A percentile compares a stretch with the other conserved stretches of the same genome.
Evolutionary conservation across 2,888 invertebrate species (phyloP).

Genomic region (Eudemis profundana): DNA sequence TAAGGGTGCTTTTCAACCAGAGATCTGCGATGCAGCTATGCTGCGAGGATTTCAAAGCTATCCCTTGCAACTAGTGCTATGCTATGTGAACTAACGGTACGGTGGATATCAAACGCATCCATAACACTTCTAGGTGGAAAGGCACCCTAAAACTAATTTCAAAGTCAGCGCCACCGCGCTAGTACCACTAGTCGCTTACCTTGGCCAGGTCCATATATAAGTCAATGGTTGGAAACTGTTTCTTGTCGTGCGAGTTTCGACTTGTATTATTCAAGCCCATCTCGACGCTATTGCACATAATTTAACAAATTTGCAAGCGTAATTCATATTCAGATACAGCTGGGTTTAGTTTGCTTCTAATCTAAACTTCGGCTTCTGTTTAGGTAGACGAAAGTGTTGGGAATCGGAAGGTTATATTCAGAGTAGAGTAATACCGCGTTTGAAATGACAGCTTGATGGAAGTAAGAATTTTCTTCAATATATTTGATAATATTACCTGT

Average conservation of each 20-base stretch:
- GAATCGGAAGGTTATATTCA: not conserved
- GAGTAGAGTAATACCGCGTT: not conserved
- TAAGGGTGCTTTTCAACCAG: too few species aligned
- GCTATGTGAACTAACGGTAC: too few species aligned
- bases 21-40: too few species aligned
- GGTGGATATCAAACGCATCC: too few species aligned
- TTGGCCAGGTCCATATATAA: too few species aligned
- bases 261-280: slow-evolving; percentile 43
- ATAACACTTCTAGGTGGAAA: too few species aligned
- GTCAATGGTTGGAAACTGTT: slow-evolving; percentile 3
- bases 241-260: slow-evolving; percentile 36
- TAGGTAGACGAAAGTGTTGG: slow-evolving; percentile 12
- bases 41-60: too few species aligned
- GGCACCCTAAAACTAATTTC: too few species aligned
- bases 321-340: slow-evolving; percentile 49
- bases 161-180: too few species aligned
- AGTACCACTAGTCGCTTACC: too few species aligned
- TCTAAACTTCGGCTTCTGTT: slow-evolving; percentile 53
- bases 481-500: not conserved
- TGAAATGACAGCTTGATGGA: slow-evolving; percentile 3
- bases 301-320: slow-evolving; percentile 56
- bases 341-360: slow-evolving; percentile 52
- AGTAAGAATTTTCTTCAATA: slow-evolving; percentile 1
- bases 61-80: too few species aligned
- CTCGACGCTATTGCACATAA: slow-evolving; percentile 51